phyloP scores from a whole-genome alignment of 1,140 invertebrate species.

The Drosophila varians region DNA sequence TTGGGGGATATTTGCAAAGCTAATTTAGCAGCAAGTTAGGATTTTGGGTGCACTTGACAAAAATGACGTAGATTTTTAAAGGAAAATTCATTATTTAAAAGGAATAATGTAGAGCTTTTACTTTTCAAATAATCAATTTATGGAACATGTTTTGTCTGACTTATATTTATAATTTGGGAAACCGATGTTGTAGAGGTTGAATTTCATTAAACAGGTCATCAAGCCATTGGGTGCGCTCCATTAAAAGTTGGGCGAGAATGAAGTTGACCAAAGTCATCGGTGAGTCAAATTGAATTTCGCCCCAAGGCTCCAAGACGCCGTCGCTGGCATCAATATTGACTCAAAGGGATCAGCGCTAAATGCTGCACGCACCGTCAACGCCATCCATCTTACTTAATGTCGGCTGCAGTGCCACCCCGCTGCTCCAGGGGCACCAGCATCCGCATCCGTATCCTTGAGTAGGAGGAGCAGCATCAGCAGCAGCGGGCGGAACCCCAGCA shows the following conservation, averaged over 20 bases:
- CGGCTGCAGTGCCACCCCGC: slow-evolving; percentile 58
- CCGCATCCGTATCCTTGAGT: neutral
- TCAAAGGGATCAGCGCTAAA: slow-evolving; percentile 77
- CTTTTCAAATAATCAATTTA: no score
- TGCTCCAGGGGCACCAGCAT: slow-evolving; percentile 11
- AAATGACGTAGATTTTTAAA: neutral
- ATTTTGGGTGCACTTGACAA: slow-evolving; percentile 24
- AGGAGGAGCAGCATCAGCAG: neutral
- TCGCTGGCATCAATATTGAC: slow-evolving; percentile 65
- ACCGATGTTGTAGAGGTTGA: neutral
- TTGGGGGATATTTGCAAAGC: slow-evolving; percentile 71
- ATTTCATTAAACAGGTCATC: slow-evolving; percentile 35
- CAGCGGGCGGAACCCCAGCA: slow-evolving; percentile 27
- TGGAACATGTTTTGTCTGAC: no score
- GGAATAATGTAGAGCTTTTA: no score
- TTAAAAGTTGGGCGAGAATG: slow-evolving; percentile 69
- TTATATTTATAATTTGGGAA: neutral
- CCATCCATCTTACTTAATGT: slow-evolving; percentile 80
- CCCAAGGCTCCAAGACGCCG: slow-evolving; percentile 27
- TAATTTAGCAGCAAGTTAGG: slow-evolving; percentile 67
- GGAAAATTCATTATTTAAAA: neutral
- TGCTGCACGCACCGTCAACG: slow-evolving; percentile 74
- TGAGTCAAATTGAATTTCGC: slow-evolving; percentile 66
- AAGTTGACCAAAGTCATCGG: slow-evolving; percentile 61
- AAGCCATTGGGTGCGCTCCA: slow-evolving; percentile 60